Base-by-base conservation (phyloP, 2,113 vertebrate species). In the Cairina moschata region DNA sequence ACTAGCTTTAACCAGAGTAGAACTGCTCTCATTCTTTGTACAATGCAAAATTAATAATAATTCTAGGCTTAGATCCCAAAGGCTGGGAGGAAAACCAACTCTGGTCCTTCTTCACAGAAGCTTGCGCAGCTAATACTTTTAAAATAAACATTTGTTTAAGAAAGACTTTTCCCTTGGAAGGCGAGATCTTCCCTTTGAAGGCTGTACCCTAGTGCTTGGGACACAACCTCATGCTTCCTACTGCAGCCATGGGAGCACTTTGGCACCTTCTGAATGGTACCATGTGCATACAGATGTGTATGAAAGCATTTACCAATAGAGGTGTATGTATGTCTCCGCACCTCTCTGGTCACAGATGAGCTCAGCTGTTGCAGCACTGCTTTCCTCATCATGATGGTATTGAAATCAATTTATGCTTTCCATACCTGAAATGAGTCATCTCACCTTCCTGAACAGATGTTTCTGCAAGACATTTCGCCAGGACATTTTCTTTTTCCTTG, bases 221-320 rank as follows among this genome's bases (percentile, higher is more conserved):
- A 62, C 29, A 59, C 0, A 0, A 13, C 9, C 68, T 4, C 0
- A 7, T 31, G 32, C 38, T 81, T 58, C 66, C 83, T 36, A 8
- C 83, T 75, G 32, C 54, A 91, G 55, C 25, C 34, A 54, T 36
- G 11, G 36, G 34, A 77, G 69, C 22, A 65, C 36, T 86, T 65
- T 73, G 68, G 26, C n/a, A 32, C 32, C 29, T 80, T 62, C 63
- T 62, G 55, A 63, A 74, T 18, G 9, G 34, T 34, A 68, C 20
- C 4, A 29, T 0, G 0, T 67, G 29, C 14, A 46, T 40, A 54
- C 11, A n/a, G 34, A n/a, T 44, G 42, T 46, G 65, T 32, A 42
- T 1, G 3, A 80, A 60, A 76, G 9, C 18, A 22, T 42, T 79
- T 77, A 32, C 26, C 4, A 7, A 11, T 42, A 46, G n/a, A 85